These are phyloP conservation scores for Sepioteuthis lessoniana DNA, from an alignment of 2,888 invertebrate genomes.

Conservation along the genomic window DNA sequence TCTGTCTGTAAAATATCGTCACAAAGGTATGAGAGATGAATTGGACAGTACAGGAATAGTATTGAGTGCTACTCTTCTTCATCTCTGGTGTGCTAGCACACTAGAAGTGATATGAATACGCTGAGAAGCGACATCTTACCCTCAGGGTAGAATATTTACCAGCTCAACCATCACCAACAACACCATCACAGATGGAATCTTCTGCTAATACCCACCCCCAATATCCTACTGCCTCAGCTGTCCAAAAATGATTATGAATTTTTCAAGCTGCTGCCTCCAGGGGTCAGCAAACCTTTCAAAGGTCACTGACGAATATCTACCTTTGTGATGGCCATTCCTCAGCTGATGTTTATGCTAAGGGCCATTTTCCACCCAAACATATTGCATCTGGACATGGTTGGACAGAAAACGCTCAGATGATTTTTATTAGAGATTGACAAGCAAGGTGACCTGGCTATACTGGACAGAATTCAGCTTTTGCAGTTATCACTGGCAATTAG, in stretches of 20 bases:
- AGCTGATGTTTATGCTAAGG: slow-evolving; percentile 20
- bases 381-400: background rate
- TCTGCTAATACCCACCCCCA: background rate
- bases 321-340: background rate
- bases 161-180: background rate
- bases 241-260: background rate
- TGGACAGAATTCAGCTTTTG: background rate
- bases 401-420: background rate
- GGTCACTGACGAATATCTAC: background rate
- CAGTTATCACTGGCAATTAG: background rate
- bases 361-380: background rate
- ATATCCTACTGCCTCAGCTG: background rate
- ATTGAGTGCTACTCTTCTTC: background rate
- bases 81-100: background rate
- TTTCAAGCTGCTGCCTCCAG: slow-evolving; percentile 33
- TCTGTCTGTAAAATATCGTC: background rate
- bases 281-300: slow-evolving; percentile 14
- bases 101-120: background rate
- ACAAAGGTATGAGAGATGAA: background rate
- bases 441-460: background rate
- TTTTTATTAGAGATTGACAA: background rate
- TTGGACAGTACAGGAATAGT: slow-evolving; percentile 1
- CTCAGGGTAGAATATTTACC: background rate
- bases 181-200: background rate
- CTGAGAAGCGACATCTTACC: background rate